Evolutionary conservation across 2,888 invertebrate species (phyloP).

Genomic region (Aphodius sticticus): DNA sequence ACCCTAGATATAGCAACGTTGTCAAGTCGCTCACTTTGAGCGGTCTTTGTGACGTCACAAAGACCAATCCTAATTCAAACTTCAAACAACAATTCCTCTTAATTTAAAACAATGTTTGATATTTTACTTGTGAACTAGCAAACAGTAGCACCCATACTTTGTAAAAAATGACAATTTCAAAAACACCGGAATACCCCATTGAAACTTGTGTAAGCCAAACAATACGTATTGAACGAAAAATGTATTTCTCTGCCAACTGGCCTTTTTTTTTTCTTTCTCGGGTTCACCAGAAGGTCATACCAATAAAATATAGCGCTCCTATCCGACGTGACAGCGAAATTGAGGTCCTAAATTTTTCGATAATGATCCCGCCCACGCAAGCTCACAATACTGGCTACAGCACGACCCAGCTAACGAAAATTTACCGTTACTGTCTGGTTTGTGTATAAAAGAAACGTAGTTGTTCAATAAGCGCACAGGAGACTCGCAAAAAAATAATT

Average conservation of each 20-base stretch:
- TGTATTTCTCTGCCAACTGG: background rate
- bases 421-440: background rate
- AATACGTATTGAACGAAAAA: background rate
- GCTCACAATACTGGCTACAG: background rate
- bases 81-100: too few relatives aligned
- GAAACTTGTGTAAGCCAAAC: background rate
- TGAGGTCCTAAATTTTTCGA: slow-evolving; percentile 27
- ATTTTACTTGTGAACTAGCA: too few relatives aligned
- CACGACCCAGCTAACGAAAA: background rate
- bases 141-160: too few relatives aligned
- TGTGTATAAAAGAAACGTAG: background rate
- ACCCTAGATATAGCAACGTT: too few relatives aligned
- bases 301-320: background rate
- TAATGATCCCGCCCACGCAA: slow-evolving; percentile 30
- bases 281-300: background rate
- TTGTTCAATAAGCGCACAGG: background rate
- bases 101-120: too few relatives aligned
- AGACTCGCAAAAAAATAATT: background rate
- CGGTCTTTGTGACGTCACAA: too few relatives aligned
- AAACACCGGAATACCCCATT: too few relatives aligned
- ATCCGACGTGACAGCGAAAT: slow-evolving; percentile 9
- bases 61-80: too few relatives aligned
- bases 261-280: background rate
- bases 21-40: too few relatives aligned
- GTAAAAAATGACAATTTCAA: too few relatives aligned